Evolutionary conservation across 2,888 invertebrate genomes (phyloP).

Genomic region (Mechanitis mazaeus): DNA sequence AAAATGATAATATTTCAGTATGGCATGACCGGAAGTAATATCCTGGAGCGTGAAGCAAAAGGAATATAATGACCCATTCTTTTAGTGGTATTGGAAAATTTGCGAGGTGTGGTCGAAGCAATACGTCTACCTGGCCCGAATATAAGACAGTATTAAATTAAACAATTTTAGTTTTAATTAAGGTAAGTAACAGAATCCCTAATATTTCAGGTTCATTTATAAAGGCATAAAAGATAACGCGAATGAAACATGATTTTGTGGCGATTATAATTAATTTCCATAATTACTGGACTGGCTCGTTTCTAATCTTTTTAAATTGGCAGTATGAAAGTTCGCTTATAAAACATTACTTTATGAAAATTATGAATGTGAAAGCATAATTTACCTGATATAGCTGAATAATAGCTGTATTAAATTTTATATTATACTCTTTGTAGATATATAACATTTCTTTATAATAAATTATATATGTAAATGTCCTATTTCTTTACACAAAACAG

Average conservation of each 20-base stretch:
- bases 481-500: neutral
- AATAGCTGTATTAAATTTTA: too few relatives aligned
- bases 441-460: neutral
- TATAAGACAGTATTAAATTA: constrained; percentile 53
- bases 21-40: constrained; percentile 72
- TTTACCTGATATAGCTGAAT: too few relatives aligned
- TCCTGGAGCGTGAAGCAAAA: constrained; percentile 59
- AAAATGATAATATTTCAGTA: constrained; percentile 66
- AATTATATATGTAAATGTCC: neutral
- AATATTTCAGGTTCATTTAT: constrained; percentile 10
- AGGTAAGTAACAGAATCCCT: constrained; percentile 28
- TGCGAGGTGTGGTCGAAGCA: constrained; percentile 57
- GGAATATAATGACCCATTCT: constrained; percentile 61
- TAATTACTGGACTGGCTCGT: neutral
- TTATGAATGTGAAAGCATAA: too few relatives aligned
- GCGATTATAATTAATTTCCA: neutral
- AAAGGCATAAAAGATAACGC: constrained; percentile 1
- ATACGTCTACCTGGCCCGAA: constrained; percentile 49
- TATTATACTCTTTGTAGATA: too few relatives aligned
- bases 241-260: constrained; percentile 9
- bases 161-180: constrained; percentile 58
- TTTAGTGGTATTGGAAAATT: constrained; percentile 62
- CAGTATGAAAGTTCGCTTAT: neutral
- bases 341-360: too few relatives aligned
- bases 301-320: neutral